phyloP scores from a whole-genome alignment of 2,888 invertebrate genomes.

The Crocallis elinguaria region DNA sequence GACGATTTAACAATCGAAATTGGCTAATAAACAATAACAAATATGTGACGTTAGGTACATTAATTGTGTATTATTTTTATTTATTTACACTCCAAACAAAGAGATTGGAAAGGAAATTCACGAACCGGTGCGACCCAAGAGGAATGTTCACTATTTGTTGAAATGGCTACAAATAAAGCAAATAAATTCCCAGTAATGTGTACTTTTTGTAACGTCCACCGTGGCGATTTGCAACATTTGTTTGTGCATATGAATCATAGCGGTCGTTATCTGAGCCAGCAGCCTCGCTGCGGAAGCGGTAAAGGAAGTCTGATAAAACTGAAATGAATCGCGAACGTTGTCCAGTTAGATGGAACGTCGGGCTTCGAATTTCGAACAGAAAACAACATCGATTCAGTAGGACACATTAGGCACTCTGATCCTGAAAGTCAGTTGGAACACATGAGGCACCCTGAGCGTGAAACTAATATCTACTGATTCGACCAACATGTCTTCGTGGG shows the following conservation, averaged over 20 bases:
- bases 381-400: constrained; percentile 27
- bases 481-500: too few relatives aligned
- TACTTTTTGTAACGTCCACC: neutral
- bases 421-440: too few relatives aligned
- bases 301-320: constrained; percentile 77
- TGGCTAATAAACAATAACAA: neutral
- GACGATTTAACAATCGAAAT: neutral
- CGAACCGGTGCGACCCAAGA: too few relatives aligned
- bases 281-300: constrained; percentile 67
- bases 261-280: constrained; percentile 64
- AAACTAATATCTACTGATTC: too few relatives aligned
- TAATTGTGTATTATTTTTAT: too few relatives aligned
- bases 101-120: too few relatives aligned
- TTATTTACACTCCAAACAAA: too few relatives aligned
- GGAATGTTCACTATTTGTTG: too few relatives aligned
- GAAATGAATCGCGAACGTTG: constrained; percentile 64
- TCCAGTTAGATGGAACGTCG: constrained; percentile 50
- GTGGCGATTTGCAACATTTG: constrained; percentile 31
- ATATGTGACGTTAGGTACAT: neutral
- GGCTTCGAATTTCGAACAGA: constrained; percentile 19
- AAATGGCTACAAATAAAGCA: too few relatives aligned
- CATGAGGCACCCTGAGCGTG: too few relatives aligned
- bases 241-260: constrained; percentile 42
- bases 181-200: neutral
- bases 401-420: neutral